A percentile compares a stretch with the other conserved stretches of the same genome.
Conservation (phyloP, 2,113 vertebrate genomes). For the Coreoperca whiteheadi region DNA sequence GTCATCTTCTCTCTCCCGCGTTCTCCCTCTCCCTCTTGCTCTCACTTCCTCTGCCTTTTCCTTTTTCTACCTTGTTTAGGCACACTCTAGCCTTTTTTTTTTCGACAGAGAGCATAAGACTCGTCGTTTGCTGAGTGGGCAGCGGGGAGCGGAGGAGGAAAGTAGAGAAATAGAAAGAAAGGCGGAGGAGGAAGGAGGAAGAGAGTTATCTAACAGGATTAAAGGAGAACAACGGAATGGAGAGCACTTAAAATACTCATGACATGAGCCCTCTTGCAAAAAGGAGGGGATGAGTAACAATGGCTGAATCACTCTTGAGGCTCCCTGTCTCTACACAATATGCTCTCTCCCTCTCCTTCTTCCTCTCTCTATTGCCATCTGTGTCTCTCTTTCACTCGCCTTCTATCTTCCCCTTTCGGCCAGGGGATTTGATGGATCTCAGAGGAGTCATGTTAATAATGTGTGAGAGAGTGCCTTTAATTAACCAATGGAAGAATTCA, state of each 20-base stretch:
- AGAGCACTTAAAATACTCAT: constrained; percentile 81
- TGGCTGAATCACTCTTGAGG: constrained; percentile 72
- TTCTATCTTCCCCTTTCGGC: constrained; percentile 22
- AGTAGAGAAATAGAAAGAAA: constrained; percentile 64
- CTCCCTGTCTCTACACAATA: constrained; percentile 51
- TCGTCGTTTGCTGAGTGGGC: constrained; percentile 81
- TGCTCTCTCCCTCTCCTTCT: constrained; percentile 27
- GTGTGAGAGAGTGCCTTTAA: constrained; percentile 57
- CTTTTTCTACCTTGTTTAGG: constrained; percentile 58
- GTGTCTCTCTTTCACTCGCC: constrained; percentile 29
- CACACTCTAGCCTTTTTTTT: constrained; percentile 65
- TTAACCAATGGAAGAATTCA: constrained; percentile 60
- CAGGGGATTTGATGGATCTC: constrained; percentile 51
- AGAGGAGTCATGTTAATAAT: constrained; percentile 61
- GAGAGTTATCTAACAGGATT: constrained; percentile 83
- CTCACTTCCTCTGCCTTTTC: constrained; percentile 9
- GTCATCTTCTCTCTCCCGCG: constrained; percentile 42
- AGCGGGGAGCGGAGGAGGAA: constrained; percentile 67
- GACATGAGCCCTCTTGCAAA: constrained; percentile 74
- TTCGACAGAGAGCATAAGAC: constrained; percentile 63
- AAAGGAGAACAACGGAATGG: constrained; percentile 81
- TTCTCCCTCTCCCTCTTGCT: constrained; percentile 1
- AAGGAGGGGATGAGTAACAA: constrained; percentile 75
- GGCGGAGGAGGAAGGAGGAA: constrained; percentile 61
- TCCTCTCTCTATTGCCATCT: constrained; percentile 12